Conservation (phyloP, 1,140 invertebrate species). For the Philotrypesis tridentata region DNA sequence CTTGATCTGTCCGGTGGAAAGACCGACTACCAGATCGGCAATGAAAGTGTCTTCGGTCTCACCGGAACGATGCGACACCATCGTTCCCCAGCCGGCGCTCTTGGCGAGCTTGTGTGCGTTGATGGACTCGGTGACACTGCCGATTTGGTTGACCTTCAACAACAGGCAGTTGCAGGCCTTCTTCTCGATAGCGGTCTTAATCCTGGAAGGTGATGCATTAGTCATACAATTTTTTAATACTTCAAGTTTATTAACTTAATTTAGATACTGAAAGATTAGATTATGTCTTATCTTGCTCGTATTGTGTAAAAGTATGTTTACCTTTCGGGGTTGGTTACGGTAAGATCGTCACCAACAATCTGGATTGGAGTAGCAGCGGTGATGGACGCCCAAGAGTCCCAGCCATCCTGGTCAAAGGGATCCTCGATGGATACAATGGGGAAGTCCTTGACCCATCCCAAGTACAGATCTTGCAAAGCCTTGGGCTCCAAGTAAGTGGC, state of each 20-base stretch:
- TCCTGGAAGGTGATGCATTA: constrained; percentile 73
- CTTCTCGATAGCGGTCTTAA: constrained; percentile 96
- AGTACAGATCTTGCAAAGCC: constrained; percentile 90
- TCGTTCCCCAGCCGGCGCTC: constrained; percentile 96
- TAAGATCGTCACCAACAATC: constrained; percentile 97
- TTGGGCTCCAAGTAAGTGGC: constrained; percentile 85
- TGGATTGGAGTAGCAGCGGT: constrained; percentile 89
- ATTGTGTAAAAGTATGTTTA: constrained; percentile 42
- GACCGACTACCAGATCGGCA: constrained; percentile 97
- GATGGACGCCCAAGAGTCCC: constrained; percentile 92
- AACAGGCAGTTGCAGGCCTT: constrained; percentile 98
- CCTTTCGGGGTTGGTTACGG: constrained; percentile 88
- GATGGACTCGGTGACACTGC: constrained; percentile 97
- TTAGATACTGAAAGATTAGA: not conserved
- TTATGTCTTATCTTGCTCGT: not conserved
- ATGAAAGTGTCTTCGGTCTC: constrained; percentile 99
- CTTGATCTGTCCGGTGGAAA: constrained; percentile 99
- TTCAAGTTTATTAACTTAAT: not conserved
- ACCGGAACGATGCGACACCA: constrained; percentile 98
- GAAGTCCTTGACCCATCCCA: constrained; percentile 93
- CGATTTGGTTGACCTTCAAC: constrained; percentile 99
- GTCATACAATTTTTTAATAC: not conserved
- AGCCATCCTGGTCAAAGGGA: constrained; percentile 98
- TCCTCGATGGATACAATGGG: constrained; percentile 99
- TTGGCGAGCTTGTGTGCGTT: constrained; percentile 95